Evolutionary conservation across 2,797 vertebrate species (phyloP), one percentile per base, ranked within the genome.

Genomic region (Malurus leucopterus): DNA sequence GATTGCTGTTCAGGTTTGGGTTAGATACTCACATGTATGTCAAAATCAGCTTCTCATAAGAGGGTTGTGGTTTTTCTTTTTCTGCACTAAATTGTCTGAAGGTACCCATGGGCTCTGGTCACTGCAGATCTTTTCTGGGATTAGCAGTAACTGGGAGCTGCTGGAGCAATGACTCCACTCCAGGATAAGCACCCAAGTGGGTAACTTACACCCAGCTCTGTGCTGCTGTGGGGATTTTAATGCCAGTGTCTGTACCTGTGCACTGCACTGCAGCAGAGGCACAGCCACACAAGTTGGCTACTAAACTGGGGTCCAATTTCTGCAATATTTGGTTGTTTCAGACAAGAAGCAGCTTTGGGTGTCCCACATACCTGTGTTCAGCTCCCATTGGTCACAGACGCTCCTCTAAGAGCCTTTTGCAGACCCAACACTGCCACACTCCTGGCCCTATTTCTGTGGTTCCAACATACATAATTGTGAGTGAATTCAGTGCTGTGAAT

Each of bases 141-240:
- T 43, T 41, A 8, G 29, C 55, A 68, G 12, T 43, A 41, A 11
- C 38, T 0, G 0, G 16, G 63, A 83, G 55, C 58, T 6, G 10
- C 65, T 57, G 72, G 29, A 67, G 34, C 61, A 3, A 3, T n/a
- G 14, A 32, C 21, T 49, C 29, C 29, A 6, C 30, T 1, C 0
- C 5, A 27, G 55, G 19, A 12, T 17, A 9, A 77, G 15, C 21
- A 24, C 27, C 3, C 0, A 14, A 5, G 14, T 15, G 27, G n/a
- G 47, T 23, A 22, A 40, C 1, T 1, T 15, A 14, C 0, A 0
- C 32, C 47, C 40, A 15, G 19, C 58, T 57, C 47, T 29, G 40
- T 46, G 47, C 55, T 55, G 29, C 51, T 4, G 1, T 1, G 41
- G 26, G n/a, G 27, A 3, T 69, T 50, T 54, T 57, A 24, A 24